Percentiles rank a stretch among this genome's conserved stretches.
phyloP scores from a whole-genome alignment of 2,888 invertebrate genomes.

The Mythimna impura region DNA sequence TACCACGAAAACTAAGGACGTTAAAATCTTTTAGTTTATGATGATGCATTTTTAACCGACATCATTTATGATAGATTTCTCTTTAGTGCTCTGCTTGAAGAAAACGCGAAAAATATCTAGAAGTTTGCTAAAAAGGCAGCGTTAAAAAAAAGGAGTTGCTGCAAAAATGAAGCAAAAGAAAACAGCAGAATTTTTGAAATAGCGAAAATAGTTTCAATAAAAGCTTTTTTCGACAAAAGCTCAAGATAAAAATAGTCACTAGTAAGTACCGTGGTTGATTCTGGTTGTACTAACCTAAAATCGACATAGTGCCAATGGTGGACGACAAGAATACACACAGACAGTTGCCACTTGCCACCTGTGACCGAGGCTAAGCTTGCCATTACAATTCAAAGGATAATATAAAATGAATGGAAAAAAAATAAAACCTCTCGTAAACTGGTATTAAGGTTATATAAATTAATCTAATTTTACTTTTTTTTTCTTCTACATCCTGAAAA shows the following conservation, averaged over 20 bases:
- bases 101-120: slow-evolving; percentile 1
- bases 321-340: too few relatives aligned
- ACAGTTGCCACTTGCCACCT: slow-evolving; percentile 26
- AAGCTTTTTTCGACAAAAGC: not conserved
- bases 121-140: not conserved
- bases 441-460: not conserved
- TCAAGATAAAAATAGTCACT: too few relatives aligned
- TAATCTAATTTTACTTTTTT: not conserved
- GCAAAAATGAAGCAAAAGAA: slow-evolving; percentile 6
- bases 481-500: not conserved
- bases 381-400: slow-evolving; percentile 4
- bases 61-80: slow-evolving; percentile 21
- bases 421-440: not conserved
- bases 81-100: not conserved
- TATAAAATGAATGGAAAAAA: not conserved
- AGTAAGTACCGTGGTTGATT: not conserved
- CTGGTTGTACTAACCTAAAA: not conserved
- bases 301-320: not conserved
- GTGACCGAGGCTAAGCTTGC: not conserved
- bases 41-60: slow-evolving; percentile 10
- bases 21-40: slow-evolving; percentile 37
- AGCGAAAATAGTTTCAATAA: not conserved
- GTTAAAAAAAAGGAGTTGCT: not conserved
- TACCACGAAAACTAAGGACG: slow-evolving; percentile 67
- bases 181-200: not conserved